Conservation (phyloP, 2,113 vertebrate species). For the Salvelinus sp. region DNA sequence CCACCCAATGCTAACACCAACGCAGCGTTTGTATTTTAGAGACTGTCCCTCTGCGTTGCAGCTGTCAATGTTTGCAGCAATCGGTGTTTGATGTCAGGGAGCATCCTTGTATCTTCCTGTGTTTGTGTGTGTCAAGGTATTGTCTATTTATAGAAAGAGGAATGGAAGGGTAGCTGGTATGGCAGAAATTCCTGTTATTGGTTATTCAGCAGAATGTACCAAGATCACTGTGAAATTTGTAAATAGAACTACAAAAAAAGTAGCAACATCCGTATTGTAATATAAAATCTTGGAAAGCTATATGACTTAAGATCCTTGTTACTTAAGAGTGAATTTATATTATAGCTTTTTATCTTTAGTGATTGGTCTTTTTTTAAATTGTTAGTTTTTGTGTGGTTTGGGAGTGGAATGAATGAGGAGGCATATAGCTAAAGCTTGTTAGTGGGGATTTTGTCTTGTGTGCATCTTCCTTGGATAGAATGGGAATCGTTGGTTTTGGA, state of each 20-base stretch:
- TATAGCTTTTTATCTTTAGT: not conserved
- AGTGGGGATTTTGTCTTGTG: not conserved
- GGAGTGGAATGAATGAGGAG: not conserved
- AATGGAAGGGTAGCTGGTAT: not conserved
- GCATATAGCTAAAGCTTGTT: not conserved
- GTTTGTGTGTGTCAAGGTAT: not conserved
- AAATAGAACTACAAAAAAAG: slow-evolving; percentile 42
- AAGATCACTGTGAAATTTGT: slow-evolving; percentile 67
- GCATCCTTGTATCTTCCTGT: no score
- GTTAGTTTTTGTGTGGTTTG: not conserved
- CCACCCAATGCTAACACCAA: no score
- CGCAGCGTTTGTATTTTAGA: no score
- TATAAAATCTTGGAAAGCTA: slow-evolving; percentile 56
- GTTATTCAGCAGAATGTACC: slow-evolving; percentile 34
- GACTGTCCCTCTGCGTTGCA: no score
- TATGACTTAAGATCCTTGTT: slow-evolving; percentile 13
- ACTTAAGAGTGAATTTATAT: not conserved
- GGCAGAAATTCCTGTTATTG: not conserved
- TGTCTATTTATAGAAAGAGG: slow-evolving; percentile 10
- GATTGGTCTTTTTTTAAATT: not conserved
- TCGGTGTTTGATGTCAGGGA: no score
- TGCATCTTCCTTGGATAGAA: no score
- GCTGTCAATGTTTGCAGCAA: no score
- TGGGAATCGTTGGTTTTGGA: not conserved
- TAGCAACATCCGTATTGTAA: slow-evolving; percentile 11